Conservation (phyloP, 2,797 vertebrate genomes). For the Fringilla coelebs region DNA sequence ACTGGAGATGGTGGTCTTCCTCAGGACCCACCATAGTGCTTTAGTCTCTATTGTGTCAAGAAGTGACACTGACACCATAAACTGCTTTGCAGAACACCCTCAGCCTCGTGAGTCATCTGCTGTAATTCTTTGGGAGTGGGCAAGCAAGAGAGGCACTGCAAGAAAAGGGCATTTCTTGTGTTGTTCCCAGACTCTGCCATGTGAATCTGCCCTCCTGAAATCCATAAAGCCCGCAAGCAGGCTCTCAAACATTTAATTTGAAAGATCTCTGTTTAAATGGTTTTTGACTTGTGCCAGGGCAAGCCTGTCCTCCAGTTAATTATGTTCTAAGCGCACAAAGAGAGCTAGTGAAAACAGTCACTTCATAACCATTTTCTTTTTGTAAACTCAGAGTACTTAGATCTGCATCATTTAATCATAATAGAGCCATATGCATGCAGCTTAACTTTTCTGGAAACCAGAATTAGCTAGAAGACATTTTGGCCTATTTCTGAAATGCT, state of each 20-base stretch:
- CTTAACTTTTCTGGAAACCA: constrained; percentile 57
- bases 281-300: constrained; percentile 30
- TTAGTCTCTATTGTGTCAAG: not conserved
- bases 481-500: constrained; percentile 34
- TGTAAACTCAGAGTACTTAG: constrained; percentile 53
- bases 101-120: not conserved
- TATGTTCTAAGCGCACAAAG: constrained; percentile 45
- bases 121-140: not conserved
- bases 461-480: constrained; percentile 53
- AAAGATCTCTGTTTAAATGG: constrained; percentile 35
- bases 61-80: not conserved
- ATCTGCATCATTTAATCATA: constrained; percentile 60
- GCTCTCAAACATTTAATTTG: constrained; percentile 53
- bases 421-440: constrained; percentile 50
- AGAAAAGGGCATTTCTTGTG: not conserved
- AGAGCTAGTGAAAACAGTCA: constrained; percentile 56
- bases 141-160: not conserved
- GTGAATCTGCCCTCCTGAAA: constrained; percentile 53
- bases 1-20: not conserved
- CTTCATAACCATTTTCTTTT: constrained; percentile 62
- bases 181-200: constrained; percentile 19
- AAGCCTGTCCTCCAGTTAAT: constrained; percentile 55
- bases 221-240: constrained; percentile 29
- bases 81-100: not conserved
- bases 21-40: not conserved